Base-by-base conservation (phyloP, 2,113 vertebrate genomes). In the Tyrannus savana region DNA sequence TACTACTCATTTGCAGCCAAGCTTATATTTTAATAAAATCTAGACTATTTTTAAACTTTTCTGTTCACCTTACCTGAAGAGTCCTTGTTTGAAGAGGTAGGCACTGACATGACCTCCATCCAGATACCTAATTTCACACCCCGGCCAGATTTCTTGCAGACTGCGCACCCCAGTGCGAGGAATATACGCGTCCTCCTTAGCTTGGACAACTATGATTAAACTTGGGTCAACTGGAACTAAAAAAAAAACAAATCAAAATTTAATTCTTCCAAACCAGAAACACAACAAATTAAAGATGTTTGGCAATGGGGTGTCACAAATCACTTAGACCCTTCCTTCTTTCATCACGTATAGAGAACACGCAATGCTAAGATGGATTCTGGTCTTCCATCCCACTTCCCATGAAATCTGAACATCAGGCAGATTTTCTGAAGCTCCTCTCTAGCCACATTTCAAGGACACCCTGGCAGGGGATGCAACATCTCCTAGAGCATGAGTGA, bases 1-100 rank as follows among this genome's bases (percentile, higher is more conserved):
- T n/a, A 63, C 19, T 33, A 63, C 14, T n/a, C 37, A 28, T 21
- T 41, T 53, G 25, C 28, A 89, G 39, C 22, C 27, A 75, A 89
- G 27, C 12, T 82, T 79, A 1, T 25, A 73, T 82, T 85, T 63
- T 56, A 25, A 42, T 56, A 12, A 69, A 56, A 22, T 37, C 49
- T 60, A 21, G 68, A 60, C 22, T 71, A 22, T 41, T 50, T 79
- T 85, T 47, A 25, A 78, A 41, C 37, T 42, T 68, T 33, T 19
- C 46, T 71, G 9, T 86, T 78, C 7, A 64, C 19, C 92, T 97
- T 95, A 99, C 99, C 99, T 99, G 97, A 99, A 99, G 64, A 99
- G 95, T 62, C 98, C 99, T 98, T 99, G 99, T 97, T 99, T 99
- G 93, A 99, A 99, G 78, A 99, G 99, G 91, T 99, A 99, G 59